Percentiles rank a stretch among this genome's conserved stretches.
phyloP scores from a whole-genome alignment of 2,113 vertebrate genomes.

The Uria aalge region DNA sequence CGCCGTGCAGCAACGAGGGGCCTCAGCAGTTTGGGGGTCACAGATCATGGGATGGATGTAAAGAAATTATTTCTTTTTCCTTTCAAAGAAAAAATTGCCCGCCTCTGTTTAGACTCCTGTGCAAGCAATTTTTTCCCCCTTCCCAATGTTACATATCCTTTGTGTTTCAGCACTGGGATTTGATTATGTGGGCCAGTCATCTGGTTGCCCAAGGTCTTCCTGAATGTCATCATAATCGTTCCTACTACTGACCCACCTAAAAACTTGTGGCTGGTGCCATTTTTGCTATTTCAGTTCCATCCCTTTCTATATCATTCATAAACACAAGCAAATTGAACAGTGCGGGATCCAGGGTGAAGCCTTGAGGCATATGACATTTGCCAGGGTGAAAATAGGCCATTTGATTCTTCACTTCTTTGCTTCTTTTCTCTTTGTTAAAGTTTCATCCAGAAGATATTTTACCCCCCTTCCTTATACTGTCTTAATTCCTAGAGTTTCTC shows the following conservation, averaged over 20 bases:
- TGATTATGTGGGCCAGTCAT: neutral
- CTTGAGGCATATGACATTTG: neutral
- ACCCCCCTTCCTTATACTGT: neutral
- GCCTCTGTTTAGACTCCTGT: neutral
- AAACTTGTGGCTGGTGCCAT: neutral
- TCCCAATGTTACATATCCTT: neutral
- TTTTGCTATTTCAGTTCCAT: neutral
- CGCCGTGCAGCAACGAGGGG: neutral
- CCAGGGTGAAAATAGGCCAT: neutral
- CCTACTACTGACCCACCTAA: neutral
- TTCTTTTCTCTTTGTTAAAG: neutral
- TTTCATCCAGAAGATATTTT: neutral
- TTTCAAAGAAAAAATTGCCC: neutral
- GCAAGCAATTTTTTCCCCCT: neutral
- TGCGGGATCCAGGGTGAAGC: neutral
- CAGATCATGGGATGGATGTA: neutral
- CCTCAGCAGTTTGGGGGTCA: neutral
- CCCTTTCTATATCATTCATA: neutral
- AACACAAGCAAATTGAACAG: neutral
- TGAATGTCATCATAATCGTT: neutral
- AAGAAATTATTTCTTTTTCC: neutral
- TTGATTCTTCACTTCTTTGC: neutral
- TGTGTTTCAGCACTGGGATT: neutral
- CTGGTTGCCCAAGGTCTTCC: neutral
- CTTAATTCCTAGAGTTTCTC: neutral